Evolutionary conservation across 2,113 vertebrate genomes (phyloP).

Genomic region (Mola mola): DNA sequence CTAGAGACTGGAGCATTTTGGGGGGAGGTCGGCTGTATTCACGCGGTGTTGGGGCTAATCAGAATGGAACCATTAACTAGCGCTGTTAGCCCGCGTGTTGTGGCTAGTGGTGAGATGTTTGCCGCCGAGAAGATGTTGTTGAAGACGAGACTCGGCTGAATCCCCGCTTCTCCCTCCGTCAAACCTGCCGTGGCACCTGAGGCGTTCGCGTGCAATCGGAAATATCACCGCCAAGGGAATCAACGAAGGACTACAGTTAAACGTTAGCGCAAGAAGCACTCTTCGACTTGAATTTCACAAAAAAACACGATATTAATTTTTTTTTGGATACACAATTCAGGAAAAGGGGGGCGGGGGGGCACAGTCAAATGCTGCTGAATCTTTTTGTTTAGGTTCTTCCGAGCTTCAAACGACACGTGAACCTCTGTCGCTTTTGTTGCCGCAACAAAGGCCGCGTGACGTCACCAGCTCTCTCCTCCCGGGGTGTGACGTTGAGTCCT

Average conservation of each 20-base stretch:
- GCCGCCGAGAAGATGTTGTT: slow-evolving; percentile 13
- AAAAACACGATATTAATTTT: too few species aligned
- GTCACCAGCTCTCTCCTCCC: slow-evolving; percentile 40
- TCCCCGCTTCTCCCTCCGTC: slow-evolving; percentile 24
- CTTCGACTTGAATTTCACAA: too few species aligned
- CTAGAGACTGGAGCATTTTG: slow-evolving; percentile 93
- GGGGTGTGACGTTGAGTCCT: slow-evolving; percentile 28
- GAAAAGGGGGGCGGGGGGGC: too few species aligned
- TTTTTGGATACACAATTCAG: too few species aligned
- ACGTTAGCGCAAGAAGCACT: too few species aligned
- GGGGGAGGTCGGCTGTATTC: background rate
- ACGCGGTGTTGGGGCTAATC: background rate
- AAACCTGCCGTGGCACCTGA: slow-evolving; percentile 48
- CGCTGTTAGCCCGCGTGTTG: background rate
- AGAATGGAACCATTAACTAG: background rate
- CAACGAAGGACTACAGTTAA: too few species aligned
- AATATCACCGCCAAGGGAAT: accelerated
- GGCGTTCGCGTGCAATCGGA: slow-evolving; percentile 45
- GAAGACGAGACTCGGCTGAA: slow-evolving; percentile 41
- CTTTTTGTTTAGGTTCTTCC: too few species aligned
- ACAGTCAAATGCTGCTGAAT: too few species aligned
- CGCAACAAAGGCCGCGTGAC: slow-evolving; percentile 62
- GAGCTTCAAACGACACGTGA: background rate
- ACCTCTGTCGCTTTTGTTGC: slow-evolving; percentile 64
- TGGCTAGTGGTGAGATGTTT: background rate